These are phyloP conservation scores for Beroe forskalii DNA, from an alignment of 37 sponge, comb jelly and placozoan species.

Conservation along the genomic window DNA sequence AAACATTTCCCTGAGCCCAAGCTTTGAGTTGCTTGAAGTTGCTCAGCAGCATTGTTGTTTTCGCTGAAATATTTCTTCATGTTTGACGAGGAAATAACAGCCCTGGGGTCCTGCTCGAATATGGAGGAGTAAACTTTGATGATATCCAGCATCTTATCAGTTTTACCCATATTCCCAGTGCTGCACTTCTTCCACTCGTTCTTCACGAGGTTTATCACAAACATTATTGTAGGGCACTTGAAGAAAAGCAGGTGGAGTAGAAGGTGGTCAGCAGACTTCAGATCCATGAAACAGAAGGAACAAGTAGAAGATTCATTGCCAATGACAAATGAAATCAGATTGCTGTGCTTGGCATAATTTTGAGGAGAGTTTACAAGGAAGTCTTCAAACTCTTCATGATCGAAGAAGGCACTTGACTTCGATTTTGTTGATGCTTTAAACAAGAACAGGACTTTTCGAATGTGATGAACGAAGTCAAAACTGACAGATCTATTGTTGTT, in stretches of 20 bases:
- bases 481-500: conserved; percentile 10
- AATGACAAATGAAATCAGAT: background rate
- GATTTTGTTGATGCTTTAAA: conserved; percentile 2
- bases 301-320: background rate
- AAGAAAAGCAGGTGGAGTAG: conserved; percentile 19
- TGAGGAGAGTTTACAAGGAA: conserved; percentile 13
- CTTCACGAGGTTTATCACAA: background rate
- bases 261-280: background rate
- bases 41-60: background rate
- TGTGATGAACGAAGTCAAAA: conserved; percentile 8
- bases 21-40: conserved; percentile 24
- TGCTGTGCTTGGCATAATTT: background rate
- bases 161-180: background rate
- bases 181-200: conserved; percentile 21
- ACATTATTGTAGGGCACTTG: conserved; percentile 19
- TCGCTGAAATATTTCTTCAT: conserved; percentile 36
- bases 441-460: conserved; percentile 20
- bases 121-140: conserved; percentile 28
- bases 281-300: conserved; percentile 41
- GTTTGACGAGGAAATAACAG: background rate
- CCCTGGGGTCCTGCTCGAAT: conserved; percentile 2
- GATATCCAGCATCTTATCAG: conserved; percentile 1
- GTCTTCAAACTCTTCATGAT: conserved; percentile 40
- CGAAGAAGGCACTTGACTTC: background rate
- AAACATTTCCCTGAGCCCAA: conserved; percentile 25